Conservation (phyloP, 2,797 vertebrate genomes). For the Thamnophis elegans region DNA sequence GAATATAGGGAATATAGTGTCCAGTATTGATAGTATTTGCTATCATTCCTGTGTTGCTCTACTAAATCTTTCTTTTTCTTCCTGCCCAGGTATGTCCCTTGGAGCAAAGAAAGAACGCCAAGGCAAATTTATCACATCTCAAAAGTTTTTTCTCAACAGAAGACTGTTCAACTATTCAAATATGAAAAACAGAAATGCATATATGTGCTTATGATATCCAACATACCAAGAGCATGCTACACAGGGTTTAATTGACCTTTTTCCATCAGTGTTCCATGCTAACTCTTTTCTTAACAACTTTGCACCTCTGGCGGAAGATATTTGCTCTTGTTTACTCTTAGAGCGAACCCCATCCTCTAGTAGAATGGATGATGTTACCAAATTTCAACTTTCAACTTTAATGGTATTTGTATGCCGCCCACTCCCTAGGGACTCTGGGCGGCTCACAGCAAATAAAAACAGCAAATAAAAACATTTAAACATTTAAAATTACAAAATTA, state of each 20-base stretch:
- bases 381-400: no score
- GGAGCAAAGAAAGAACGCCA: not conserved
- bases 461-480: no score
- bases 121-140: not conserved
- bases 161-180: not conserved
- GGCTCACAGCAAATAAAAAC: no score
- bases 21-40: not conserved
- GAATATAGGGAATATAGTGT: not conserved
- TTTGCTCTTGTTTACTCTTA: not conserved
- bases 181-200: not conserved
- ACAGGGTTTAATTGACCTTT: not conserved
- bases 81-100: not conserved
- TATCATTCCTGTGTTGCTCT: not conserved
- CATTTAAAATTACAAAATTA: no score
- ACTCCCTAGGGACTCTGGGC: no score
- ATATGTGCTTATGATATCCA: not conserved
- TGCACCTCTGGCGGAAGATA: not conserved
- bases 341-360: not conserved
- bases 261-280: not conserved
- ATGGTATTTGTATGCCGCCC: no score
- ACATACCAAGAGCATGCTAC: not conserved
- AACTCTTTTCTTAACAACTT: not conserved
- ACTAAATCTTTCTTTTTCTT: not conserved
- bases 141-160: not conserved
- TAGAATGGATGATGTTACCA: not conserved